A percentile compares a stretch with the other conserved stretches of the same genome.
Conservation (phyloP, 2,888 invertebrate species). For the Idaea dimidiata region DNA sequence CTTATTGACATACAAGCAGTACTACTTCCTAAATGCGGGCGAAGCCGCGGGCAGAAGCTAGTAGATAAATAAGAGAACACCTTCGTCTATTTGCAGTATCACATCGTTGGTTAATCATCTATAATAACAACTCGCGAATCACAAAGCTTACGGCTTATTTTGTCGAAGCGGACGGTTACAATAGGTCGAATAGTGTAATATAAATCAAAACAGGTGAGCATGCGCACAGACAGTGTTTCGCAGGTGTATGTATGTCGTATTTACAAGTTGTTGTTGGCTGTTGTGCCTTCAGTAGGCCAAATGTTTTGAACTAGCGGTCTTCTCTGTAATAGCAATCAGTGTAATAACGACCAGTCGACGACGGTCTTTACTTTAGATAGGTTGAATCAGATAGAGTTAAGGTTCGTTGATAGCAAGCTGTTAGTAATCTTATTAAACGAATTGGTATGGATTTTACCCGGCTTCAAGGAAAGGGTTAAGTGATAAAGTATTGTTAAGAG, state of each 20-base stretch:
- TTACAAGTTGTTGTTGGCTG: constrained; percentile 13
- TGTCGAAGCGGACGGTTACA: constrained; percentile 59
- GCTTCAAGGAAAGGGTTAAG: no score
- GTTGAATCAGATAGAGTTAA: no score
- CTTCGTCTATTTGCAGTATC: not conserved
- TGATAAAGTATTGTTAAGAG: no score
- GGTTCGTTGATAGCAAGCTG: no score
- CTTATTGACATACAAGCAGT: no score
- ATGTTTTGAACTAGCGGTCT: constrained; percentile 13
- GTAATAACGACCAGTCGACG: not conserved
- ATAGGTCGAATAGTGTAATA: constrained; percentile 53
- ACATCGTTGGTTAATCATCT: not conserved
- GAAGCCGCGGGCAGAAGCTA: no score
- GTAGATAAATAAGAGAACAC: no score
- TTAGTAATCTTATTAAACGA: no score
- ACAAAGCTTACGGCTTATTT: not conserved
- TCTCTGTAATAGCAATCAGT: not conserved
- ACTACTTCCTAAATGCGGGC: no score
- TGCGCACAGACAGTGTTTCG: constrained; percentile 44
- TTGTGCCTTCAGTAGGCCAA: constrained; percentile 14
- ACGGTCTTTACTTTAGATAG: not conserved
- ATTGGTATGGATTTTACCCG: no score
- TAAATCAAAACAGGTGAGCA: constrained; percentile 74
- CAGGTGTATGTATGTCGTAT: constrained; percentile 53
- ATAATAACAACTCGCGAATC: not conserved